Base-by-base conservation (phyloP, 2,888 invertebrate species). In the Limnephilus lunatus region DNA sequence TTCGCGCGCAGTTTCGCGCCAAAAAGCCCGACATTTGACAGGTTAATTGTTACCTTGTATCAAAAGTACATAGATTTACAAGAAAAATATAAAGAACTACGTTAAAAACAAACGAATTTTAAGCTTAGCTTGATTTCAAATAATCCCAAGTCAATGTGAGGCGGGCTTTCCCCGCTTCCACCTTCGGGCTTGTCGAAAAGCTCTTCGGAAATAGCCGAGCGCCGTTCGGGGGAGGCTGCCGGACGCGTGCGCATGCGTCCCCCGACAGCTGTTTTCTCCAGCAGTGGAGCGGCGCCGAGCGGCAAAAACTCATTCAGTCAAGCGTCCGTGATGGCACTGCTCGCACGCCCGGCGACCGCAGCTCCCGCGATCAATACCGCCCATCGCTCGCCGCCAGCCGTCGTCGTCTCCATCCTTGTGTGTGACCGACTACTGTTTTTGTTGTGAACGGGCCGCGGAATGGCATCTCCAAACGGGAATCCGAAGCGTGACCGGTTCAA, bases 341-440 rank as follows among this genome's bases (percentile, higher is more conserved):
- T 91, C 86, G 87, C 31, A 81, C 91, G 87, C 82, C 39, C 32
- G 39, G 44, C 88, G 87, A 81, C 80, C 80, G 44, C 48, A 68
- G 31, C 81, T 48, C 91, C 85, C 87, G 89, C 91, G 87, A 91
- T 91, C 91, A 81, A 91, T 91, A 91, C 87, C 48, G 87, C 86
- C 91, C 91, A 87, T 87, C 91, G 91, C 91, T 81, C 91, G 86
- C 83, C 91, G 86, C 83, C 44, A 44, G 68, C 68, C 68, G 68
- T 25, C 68, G 68, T 25, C 68, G 19, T 5, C 48, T 25, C 19
- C 25, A 68, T 25, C 68, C 25, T 68, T n/a, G 25, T 25, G 81
- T 83, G 82, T 30, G 90, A 31, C 83, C 48, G 90, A 32, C 85
- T 35, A 12, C 83, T 35, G 90, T 39, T 86, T 85, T 86, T 86